Conservation (phyloP, 2,888 invertebrate species). For the Eremobia ochroleuca region DNA sequence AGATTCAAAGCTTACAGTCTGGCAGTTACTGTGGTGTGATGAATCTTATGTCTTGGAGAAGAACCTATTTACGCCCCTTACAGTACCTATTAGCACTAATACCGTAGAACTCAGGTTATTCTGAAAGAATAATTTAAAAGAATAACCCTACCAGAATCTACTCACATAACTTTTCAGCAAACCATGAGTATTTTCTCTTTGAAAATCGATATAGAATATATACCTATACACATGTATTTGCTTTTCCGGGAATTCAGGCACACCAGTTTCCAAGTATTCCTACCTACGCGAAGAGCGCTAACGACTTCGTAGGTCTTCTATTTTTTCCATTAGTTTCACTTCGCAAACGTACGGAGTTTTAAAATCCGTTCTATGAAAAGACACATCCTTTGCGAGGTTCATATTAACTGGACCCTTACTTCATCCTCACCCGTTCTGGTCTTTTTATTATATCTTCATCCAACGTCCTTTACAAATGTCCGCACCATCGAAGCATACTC, state of each 20-base stretch:
- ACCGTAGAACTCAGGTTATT: background rate
- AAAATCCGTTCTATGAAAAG: conserved; percentile 4
- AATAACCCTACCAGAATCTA: background rate
- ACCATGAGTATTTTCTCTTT: background rate
- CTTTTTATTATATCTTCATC: conserved; percentile 15
- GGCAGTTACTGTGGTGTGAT: background rate
- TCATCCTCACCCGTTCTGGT: background rate
- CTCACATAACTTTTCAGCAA: background rate
- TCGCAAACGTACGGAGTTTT: conserved; percentile 7
- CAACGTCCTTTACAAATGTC: conserved; percentile 4
- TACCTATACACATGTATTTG: background rate
- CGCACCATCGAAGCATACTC: conserved; percentile 8
- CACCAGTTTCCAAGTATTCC: background rate
- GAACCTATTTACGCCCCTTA: background rate
- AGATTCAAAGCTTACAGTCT: background rate
- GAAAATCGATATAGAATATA: background rate
- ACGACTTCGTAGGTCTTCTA: conserved; percentile 16
- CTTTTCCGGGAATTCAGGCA: background rate
- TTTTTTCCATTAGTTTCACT: conserved; percentile 8
- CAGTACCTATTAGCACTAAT: no score
- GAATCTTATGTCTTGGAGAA: background rate
- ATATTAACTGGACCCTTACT: background rate
- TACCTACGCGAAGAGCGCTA: background rate
- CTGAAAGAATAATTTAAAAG: background rate
- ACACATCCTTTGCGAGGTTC: background rate